Evolutionary conservation across 92 coral and sea anemone species (phyloP), one percentile per base, ranked within the genome.

Genomic region (Isaurus tuberculatus): DNA sequence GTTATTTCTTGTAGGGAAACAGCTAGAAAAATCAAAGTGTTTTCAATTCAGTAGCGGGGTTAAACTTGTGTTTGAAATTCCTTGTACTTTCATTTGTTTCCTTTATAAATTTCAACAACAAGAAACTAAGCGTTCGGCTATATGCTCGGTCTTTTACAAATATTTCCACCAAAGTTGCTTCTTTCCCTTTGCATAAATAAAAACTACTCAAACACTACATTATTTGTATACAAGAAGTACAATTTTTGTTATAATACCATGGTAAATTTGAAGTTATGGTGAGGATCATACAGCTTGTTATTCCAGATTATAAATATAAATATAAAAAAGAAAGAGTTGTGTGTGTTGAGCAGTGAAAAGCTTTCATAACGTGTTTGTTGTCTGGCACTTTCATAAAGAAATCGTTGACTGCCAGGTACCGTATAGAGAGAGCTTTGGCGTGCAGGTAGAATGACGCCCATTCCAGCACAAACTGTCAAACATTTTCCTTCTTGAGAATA

Each of bases 381-480:
- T 44, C 33, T 72, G 61, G 36, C 78, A 72, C 32, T 15, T 22
- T 72, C 60, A 55, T 46, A 26, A 13, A 72, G 34, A 72, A 72
- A 72, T 34, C 11, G 5, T 72, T 42, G 44, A 22, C 44, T 42
- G 60, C 32, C 78, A 72, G 78, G 78, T 72, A 72, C 4, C 11
- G 57, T 72, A 27, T 43, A 43, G 58, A 72, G 44, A 72, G 8
- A 72, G 44, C 37, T 72, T 46, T 49, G 14, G 40, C 28, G 14
- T 5, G 32, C 78, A 72, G 78, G 78, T 72, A 25, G 23, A 55
- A 42, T 4, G 2, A 43, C 61, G 78, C 78, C 78, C 78, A 72
- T 13, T 43, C 75, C 40, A 44, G 23, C 78, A 42, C 33, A 72
- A 34, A 22, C 19, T 65, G 14, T n/a, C n/a, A 65, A 2, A 27